Evolutionary conservation across 2,113 vertebrate species (phyloP).

Genomic region (Cettia cetti): DNA sequence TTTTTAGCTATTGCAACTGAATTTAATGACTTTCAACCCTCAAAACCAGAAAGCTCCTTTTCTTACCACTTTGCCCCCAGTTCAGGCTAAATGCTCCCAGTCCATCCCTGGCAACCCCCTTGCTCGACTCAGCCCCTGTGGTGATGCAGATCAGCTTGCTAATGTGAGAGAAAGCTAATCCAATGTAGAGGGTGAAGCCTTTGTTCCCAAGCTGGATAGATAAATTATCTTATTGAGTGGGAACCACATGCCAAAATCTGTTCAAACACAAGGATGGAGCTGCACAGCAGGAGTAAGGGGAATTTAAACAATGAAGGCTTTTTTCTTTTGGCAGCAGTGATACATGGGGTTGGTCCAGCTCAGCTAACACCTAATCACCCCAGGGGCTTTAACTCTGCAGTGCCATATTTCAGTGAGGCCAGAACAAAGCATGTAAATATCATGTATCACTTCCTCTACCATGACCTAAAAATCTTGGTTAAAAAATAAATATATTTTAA

Average conservation of each 20-base stretch:
- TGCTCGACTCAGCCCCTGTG: background rate
- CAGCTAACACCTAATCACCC: background rate
- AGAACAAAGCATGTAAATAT: background rate
- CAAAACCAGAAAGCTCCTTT: background rate
- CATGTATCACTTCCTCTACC: background rate
- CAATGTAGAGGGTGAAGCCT: background rate
- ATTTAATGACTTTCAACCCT: background rate
- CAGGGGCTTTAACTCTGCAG: background rate
- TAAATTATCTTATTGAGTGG: background rate
- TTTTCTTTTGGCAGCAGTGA: background rate
- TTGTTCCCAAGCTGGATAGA: background rate
- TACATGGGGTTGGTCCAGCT: background rate
- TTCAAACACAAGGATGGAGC: background rate
- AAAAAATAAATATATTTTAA: background rate
- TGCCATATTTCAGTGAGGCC: background rate
- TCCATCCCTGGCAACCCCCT: background rate
- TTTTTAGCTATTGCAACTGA: background rate
- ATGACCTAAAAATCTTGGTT: background rate
- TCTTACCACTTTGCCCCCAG: background rate
- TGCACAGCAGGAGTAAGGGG: background rate
- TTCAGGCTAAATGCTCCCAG: background rate
- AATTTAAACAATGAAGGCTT: background rate
- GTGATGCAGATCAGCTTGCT: background rate
- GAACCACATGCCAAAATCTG: background rate
- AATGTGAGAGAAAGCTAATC: background rate